Evolutionary conservation across 2,797 vertebrate species (phyloP).

Genomic region (Mormyrops attenuatus): DNA sequence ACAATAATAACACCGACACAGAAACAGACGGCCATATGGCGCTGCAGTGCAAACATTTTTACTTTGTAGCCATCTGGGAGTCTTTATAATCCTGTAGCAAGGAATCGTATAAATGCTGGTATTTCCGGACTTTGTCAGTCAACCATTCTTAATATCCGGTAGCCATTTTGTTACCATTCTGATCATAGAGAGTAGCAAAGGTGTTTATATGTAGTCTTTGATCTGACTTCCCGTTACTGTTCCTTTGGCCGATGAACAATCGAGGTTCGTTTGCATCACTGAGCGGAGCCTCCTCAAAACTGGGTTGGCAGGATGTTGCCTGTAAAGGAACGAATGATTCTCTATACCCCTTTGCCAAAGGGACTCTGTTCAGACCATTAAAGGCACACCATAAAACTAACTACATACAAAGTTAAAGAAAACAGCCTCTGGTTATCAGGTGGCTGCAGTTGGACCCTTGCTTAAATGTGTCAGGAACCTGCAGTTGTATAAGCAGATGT

Average conservation of each 20-base stretch:
- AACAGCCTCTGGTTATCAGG: neutral
- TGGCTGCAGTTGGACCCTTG: neutral
- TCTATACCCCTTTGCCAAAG: neutral
- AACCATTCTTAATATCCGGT: neutral
- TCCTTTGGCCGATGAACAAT: neutral
- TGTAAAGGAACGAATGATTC: neutral
- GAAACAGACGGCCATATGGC: neutral
- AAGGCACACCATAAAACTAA: neutral
- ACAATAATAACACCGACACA: neutral
- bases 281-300: neutral
- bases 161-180: neutral
- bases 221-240: neutral
- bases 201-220: neutral
- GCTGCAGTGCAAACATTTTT: neutral
- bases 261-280: neutral
- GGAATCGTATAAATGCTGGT: neutral
- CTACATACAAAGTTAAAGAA: neutral
- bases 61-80: neutral
- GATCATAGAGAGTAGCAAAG: neutral
- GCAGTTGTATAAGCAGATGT: neutral
- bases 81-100: neutral
- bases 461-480: neutral
- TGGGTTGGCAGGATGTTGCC: neutral
- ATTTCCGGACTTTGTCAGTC: neutral
- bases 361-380: neutral